Conservation (phyloP, 2,888 invertebrate genomes). For the Subacronicta megacephala region DNA sequence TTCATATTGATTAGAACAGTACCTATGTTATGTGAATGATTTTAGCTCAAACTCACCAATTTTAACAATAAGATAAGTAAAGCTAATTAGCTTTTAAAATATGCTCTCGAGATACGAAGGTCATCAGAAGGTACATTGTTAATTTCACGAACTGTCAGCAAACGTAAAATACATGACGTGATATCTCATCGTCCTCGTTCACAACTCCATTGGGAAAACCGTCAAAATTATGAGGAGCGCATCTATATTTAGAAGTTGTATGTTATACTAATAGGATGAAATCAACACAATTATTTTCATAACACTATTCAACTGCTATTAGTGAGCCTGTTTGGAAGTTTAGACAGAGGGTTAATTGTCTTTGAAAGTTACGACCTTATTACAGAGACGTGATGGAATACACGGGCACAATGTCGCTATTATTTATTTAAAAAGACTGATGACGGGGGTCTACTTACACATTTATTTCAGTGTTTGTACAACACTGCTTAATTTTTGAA, state of each 20-base stretch:
- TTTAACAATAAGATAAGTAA: conserved; percentile 7
- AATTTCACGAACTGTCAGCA: conserved; percentile 14
- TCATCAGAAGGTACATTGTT: conserved; percentile 15
- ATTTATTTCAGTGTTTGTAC: conserved; percentile 31
- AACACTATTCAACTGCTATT: conserved; percentile 13
- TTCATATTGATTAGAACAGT: no score
- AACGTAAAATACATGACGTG: conserved; percentile 44
- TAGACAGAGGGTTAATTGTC: conserved; percentile 18
- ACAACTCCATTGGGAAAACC: conserved; percentile 30
- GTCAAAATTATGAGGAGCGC: conserved; percentile 29
- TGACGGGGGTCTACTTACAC: conserved; percentile 9
- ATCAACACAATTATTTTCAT: conserved; percentile 26
- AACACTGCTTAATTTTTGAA: conserved; percentile 16
- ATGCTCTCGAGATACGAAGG: conserved; percentile 14
- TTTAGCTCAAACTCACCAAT: no score
- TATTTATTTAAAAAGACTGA: conserved; percentile 29
- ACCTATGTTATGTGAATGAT: no score
- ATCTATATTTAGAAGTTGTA: conserved; percentile 15
- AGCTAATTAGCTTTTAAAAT: conserved; percentile 9
- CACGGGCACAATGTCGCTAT: conserved; percentile 21
- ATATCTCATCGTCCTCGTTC: conserved; percentile 33
- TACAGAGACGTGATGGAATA: conserved; percentile 16
- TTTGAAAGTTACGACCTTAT: conserved; percentile 29
- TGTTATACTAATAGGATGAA: conserved; percentile 19
- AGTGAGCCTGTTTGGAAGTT: conserved; percentile 18